A percentile compares a stretch with the other conserved stretches of the same genome.
Evolutionary conservation across 23 tunicate genomes (phyloP).

Genomic region (Oikopleura dioica): DNA sequence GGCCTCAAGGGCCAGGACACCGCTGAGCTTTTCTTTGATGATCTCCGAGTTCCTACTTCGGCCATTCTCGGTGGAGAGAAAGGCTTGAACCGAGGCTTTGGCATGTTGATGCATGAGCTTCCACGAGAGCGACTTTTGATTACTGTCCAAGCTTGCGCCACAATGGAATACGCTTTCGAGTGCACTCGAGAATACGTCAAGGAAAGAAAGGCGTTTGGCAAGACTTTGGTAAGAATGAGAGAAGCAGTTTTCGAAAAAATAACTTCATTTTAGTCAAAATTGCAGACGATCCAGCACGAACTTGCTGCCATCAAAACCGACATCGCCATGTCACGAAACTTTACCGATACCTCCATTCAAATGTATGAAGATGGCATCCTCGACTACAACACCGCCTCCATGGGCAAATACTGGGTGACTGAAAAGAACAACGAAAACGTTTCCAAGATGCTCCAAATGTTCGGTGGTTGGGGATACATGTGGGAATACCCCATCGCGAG

Average conservation of each 20-base stretch:
- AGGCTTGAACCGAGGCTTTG: slow-evolving; percentile 55
- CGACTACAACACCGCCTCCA: slow-evolving; percentile 66
- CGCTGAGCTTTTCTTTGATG: slow-evolving; percentile 72
- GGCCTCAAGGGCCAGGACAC: slow-evolving; percentile 82
- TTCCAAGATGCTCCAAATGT: slow-evolving; percentile 36
- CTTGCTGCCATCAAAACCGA: slow-evolving; percentile 96
- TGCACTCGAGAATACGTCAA: slow-evolving; percentile 80
- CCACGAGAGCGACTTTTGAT: slow-evolving; percentile 86
- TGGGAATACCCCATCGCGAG: slow-evolving; percentile 70
- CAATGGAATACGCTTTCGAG: slow-evolving; percentile 73
- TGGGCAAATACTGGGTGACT: slow-evolving; percentile 75
- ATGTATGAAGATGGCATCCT: slow-evolving; percentile 36
- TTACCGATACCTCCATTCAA: slow-evolving; percentile 45
- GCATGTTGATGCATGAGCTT: slow-evolving; percentile 63
- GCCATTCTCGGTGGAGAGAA: slow-evolving; percentile 76
- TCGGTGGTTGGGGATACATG: slow-evolving; percentile 94
- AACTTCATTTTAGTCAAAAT: slow-evolving; percentile 14
- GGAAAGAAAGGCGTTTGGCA: slow-evolving; percentile 85
- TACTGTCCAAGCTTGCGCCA: slow-evolving; percentile 36
- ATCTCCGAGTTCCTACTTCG: slow-evolving; percentile 38
- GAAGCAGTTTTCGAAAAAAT: not conserved
- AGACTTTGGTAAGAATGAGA: slow-evolving; percentile 20
- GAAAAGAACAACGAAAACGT: slow-evolving; percentile 25
- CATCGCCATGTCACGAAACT: slow-evolving; percentile 38
- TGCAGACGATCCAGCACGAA: slow-evolving; percentile 72